A percentile compares a stretch with the other conserved stretches of the same genome.
Evolutionary conservation across 2,888 invertebrate genomes (phyloP).

Genomic region (Microctonus brassicae): DNA sequence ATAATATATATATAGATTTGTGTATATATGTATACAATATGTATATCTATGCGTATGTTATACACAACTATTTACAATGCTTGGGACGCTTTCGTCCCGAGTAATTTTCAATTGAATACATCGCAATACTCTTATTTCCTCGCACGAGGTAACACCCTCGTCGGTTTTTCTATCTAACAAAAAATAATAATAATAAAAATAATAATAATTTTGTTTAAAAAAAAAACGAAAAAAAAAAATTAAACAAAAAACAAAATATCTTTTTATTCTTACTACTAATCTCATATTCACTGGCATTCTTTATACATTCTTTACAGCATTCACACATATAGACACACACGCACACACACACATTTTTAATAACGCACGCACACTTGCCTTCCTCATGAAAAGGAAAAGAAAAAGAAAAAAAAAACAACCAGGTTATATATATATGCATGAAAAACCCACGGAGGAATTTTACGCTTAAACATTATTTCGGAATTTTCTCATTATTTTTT

Average conservation of each 20-base stretch:
- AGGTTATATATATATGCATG: slow-evolving; percentile 1
- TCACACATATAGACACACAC: not conserved
- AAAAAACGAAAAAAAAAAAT: not conserved
- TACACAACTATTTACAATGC: slow-evolving; percentile 44
- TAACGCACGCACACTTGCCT: not conserved
- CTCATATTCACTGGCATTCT: not conserved
- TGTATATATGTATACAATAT: slow-evolving; percentile 35
- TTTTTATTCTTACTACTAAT: slow-evolving; percentile 19
- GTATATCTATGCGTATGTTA: slow-evolving; percentile 36
- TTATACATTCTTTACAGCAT: not conserved
- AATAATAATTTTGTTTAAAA: not conserved
- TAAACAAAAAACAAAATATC: not conserved
- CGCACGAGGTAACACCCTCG: slow-evolving; percentile 23
- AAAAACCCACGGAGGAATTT: slow-evolving; percentile 11
- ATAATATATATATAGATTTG: slow-evolving; percentile 24
- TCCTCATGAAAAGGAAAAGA: not conserved
- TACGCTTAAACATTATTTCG: not conserved
- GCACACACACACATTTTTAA: slow-evolving; percentile 1
- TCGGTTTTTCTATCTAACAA: slow-evolving; percentile 17
- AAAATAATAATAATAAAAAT: not conserved
- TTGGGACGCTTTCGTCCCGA: slow-evolving; percentile 16
- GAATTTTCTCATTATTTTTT: not conserved
- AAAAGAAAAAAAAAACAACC: not conserved
- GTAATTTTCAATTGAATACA: slow-evolving; percentile 12
- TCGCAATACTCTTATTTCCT: slow-evolving; percentile 21